phyloP scores from a whole-genome alignment of 2,113 vertebrate species.

The Muntiacus muntjak region DNA sequence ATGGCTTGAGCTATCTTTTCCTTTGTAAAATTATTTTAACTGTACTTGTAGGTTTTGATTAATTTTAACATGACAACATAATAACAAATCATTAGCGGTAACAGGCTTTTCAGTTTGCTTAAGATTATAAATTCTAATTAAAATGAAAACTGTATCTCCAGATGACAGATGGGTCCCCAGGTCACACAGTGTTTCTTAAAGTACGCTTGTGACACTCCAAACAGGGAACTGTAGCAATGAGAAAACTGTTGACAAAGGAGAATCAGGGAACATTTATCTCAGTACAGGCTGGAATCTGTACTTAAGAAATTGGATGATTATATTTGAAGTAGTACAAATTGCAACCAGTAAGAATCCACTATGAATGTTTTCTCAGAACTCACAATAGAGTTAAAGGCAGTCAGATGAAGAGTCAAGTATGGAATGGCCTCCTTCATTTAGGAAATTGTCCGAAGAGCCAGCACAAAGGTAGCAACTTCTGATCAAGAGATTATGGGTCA shows the following conservation, averaged over 20 bases:
- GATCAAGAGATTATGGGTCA: conserved; percentile 33
- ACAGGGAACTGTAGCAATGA: conserved; percentile 77
- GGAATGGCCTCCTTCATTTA: conserved; percentile 17
- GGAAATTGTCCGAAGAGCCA: conserved; percentile 45
- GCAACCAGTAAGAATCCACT: conserved; percentile 78
- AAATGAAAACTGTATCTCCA: conserved; percentile 80
- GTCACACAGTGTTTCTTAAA: conserved; percentile 60
- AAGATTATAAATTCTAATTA: conserved; percentile 39
- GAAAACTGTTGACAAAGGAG: conserved; percentile 83
- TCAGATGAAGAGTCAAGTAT: conserved; percentile 15
- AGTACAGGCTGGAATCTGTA: conserved; percentile 78
- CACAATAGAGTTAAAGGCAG: not conserved
- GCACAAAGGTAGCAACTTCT: conserved; percentile 50
- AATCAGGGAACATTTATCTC: conserved; percentile 82
- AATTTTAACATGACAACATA: not conserved
- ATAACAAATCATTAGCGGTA: conserved; percentile 43
- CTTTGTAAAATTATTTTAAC: not conserved
- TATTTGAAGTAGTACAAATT: conserved; percentile 77
- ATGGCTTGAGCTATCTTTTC: not conserved
- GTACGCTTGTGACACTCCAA: conserved; percentile 42
- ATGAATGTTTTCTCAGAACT: conserved; percentile 60
- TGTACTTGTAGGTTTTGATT: not conserved
- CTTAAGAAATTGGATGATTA: conserved; percentile 59
- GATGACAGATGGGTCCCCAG: conserved; percentile 79
- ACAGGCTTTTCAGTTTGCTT: conserved; percentile 48